A percentile compares a stretch with the other conserved stretches of the same genome.
phyloP scores from a whole-genome alignment of 2,888 invertebrate species.

The Junonia oenone region DNA sequence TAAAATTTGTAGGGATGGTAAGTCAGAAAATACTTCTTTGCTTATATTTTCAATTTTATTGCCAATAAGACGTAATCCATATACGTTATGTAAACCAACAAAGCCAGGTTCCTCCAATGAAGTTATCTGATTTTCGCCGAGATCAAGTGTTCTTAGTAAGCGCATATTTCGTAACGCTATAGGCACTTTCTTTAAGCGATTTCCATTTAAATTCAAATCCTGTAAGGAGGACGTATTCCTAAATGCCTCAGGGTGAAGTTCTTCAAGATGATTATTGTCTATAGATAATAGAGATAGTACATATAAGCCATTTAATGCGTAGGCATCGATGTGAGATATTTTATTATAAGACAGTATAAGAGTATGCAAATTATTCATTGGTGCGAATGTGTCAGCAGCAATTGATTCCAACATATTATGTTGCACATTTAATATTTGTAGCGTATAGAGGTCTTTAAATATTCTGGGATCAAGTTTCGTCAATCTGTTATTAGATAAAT shows the following conservation, averaged over 20 bases:
- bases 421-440: conserved; percentile 91
- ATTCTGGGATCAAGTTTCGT: conserved; percentile 89
- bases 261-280: conserved; percentile 91
- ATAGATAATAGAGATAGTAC: conserved; percentile 91
- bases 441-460: conserved; percentile 90
- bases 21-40: conserved; percentile 87
- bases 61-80: conserved; percentile 92
- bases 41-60: conserved; percentile 92
- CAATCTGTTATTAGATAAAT: conserved; percentile 91
- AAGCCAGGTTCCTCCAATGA: conserved; percentile 90
- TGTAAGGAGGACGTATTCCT: conserved; percentile 93
- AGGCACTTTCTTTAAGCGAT: conserved; percentile 89
- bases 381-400: conserved; percentile 92
- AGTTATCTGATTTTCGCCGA: conserved; percentile 94
- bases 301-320: conserved; percentile 92
- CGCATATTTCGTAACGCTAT: conserved; percentile 91
- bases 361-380: conserved; percentile 95
- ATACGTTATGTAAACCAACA: conserved; percentile 90
- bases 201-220: conserved; percentile 93
- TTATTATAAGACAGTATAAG: conserved; percentile 91
- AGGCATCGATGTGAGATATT: conserved; percentile 90
- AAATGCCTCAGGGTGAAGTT: conserved; percentile 92
- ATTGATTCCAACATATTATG: conserved; percentile 91
- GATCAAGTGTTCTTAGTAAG: conserved; percentile 90
- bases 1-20: conserved; percentile 90